phyloP scores from a whole-genome alignment of 2,797 vertebrate species.

The Gambelia wislizenii region DNA sequence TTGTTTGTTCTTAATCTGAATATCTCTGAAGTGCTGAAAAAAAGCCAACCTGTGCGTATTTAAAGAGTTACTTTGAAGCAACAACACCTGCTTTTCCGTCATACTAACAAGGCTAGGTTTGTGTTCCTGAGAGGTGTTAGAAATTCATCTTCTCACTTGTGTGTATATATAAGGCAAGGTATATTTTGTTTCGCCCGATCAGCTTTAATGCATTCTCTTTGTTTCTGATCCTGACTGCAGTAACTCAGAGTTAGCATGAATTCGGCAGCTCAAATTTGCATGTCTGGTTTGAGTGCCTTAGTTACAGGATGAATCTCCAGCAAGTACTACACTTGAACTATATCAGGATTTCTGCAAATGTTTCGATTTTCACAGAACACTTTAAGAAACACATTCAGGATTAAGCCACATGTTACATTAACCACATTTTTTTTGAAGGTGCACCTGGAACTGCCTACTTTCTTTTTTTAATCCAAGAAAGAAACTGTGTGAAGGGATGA shows the following conservation, averaged over 20 bases:
- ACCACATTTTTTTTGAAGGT: neutral
- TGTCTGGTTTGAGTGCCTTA: neutral
- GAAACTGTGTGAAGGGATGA: neutral
- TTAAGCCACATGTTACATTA: neutral
- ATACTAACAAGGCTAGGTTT: conserved; percentile 10
- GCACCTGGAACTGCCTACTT: neutral
- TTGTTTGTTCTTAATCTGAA: neutral
- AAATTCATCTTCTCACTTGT: neutral
- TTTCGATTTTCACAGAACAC: neutral
- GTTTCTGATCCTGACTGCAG: neutral
- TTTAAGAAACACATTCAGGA: neutral
- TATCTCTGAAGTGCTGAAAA: neutral
- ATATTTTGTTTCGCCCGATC: conserved; percentile 3
- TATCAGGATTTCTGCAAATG: neutral
- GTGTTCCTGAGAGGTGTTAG: neutral
- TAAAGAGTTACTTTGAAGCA: neutral
- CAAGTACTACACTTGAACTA: neutral
- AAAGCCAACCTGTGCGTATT: neutral
- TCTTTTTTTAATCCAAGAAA: neutral
- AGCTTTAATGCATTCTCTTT: conserved; percentile 28
- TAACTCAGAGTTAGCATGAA: neutral
- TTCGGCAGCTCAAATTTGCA: neutral
- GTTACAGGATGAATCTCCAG: neutral
- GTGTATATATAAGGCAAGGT: neutral
- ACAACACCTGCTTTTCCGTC: neutral